phyloP scores from a whole-genome alignment of 2,797 vertebrate species.

The Cottoperca gobio region DNA sequence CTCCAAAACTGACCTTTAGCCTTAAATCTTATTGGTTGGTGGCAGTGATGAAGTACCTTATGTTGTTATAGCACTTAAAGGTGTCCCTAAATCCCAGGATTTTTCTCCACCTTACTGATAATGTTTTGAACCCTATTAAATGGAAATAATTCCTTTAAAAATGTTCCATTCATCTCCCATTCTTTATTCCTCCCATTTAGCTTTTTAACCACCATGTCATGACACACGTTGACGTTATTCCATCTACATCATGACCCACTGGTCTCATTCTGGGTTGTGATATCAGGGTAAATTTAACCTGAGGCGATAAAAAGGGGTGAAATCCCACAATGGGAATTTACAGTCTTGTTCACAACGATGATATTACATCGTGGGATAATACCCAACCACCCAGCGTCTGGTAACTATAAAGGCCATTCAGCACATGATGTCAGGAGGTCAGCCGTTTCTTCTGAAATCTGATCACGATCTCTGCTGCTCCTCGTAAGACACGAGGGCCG shows the following conservation, averaged over 20 bases:
- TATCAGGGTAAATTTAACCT: constrained; percentile 59
- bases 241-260: constrained; percentile 43
- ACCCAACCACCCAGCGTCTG: constrained; percentile 44
- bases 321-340: constrained; percentile 64
- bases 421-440: constrained; percentile 55
- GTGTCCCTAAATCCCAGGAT: neutral
- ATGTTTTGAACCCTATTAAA: no score
- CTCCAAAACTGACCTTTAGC: neutral
- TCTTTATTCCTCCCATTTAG: constrained; percentile 64
- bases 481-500: constrained; percentile 39
- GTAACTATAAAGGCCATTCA: constrained; percentile 37
- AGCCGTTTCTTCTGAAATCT: constrained; percentile 64
- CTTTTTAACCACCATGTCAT: constrained; percentile 49
- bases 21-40: no score
- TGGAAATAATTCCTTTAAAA: no score
- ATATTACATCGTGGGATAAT: constrained; percentile 57
- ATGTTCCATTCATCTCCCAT: no score
- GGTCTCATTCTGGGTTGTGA: constrained; percentile 55
- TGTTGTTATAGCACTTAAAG: constrained; percentile 3
- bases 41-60: neutral
- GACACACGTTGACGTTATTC: constrained; percentile 33
- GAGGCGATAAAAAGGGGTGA: constrained; percentile 35
- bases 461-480: constrained; percentile 48
- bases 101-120: no score
- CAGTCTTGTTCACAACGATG: constrained; percentile 57